Evolutionary conservation across 2,797 vertebrate genomes (phyloP), one percentile per base, ranked within the genome.

Genomic region (Gymnothorax reevesii): DNA sequence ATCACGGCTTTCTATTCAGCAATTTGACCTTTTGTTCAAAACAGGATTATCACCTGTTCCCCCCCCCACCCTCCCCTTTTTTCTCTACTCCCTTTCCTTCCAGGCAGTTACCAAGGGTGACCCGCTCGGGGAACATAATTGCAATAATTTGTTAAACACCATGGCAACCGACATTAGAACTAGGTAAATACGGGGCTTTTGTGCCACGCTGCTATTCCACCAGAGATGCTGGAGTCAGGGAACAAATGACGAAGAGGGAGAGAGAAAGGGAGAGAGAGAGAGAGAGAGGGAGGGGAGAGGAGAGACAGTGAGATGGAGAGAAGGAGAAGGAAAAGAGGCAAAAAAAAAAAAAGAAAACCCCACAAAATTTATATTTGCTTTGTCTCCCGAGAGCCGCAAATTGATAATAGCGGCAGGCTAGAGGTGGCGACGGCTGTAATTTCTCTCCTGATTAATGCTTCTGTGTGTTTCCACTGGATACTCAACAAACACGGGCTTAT

Each of bases 1-100:
- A 99, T 99, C 98, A 99, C 99, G 98, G 98, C 98, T 98, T 98
- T 98, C 98, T 98, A 99, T 99, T 99, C 98, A 99, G 97, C 98
- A 99, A 99, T 99, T 98, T 99, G 98, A 99, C 98, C 98, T 99
- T 99, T 99, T 99, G 98, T 99, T 99, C 98, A 98, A 99, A 99
- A 99, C 97, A 99, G 98, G 98, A 99, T 99, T 98, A 99, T 98
- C 98, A 98, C 97, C 97, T 98, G 97, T 97, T 97, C 97, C 91
- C 90, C 91, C 94, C 92, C 91, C 93, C 93, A 90, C 89, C 93
- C 90, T 87, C 93, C 90, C 86, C 92, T 91, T 90, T 88, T 90
- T 90, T 77, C 92, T 86, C 89, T 85, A 84, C 77, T 83, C 91
- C 89, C 88, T 89, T 90, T 88, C 88, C 89, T 92, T 93, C 92